Evolutionary conservation across 2,888 invertebrate genomes (phyloP).

Genomic region (Danaus chrysippus): DNA sequence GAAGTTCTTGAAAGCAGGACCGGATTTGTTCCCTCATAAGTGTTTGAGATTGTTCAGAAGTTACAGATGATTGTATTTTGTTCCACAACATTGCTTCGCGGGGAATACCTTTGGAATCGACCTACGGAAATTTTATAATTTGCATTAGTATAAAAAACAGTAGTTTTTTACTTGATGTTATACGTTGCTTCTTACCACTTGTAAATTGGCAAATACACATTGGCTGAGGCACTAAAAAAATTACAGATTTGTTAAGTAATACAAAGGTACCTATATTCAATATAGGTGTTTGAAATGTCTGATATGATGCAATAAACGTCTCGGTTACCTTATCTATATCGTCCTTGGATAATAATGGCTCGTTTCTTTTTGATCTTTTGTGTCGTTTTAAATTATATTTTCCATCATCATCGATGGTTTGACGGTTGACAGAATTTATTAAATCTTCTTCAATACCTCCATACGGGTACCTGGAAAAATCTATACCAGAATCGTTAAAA

Average conservation of each 20-base stretch:
- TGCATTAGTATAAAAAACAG: neutral
- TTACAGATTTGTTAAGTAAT: conserved; percentile 16
- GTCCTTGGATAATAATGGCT: conserved; percentile 48
- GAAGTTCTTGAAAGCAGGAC: conserved; percentile 68
- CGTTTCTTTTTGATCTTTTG: conserved; percentile 50
- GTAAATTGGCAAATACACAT: conserved; percentile 73
- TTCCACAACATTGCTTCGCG: conserved; percentile 67
- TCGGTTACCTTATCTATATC: conserved; percentile 55
- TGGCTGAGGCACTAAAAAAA: conserved; percentile 71
- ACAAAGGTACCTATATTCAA: too few species aligned
- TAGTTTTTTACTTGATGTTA: conserved; percentile 12
- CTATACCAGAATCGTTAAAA: conserved; percentile 53
- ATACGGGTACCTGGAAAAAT: conserved; percentile 45
- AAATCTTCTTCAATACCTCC: conserved; percentile 45
- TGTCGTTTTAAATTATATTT: conserved; percentile 25
- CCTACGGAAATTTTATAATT: conserved; percentile 42
- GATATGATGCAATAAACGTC: neutral
- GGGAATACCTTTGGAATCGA: conserved; percentile 67
- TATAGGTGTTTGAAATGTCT: neutral
- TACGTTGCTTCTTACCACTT: conserved; percentile 59
- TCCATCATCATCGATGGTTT: conserved; percentile 28
- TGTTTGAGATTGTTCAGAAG: conserved; percentile 64
- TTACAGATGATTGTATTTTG: conserved; percentile 57
- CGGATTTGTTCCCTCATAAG: conserved; percentile 61
- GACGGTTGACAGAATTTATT: conserved; percentile 40